These are phyloP conservation scores for Stictonetta naevosa DNA, from an alignment of 2,113 vertebrate genomes.

Conservation along the genomic window DNA sequence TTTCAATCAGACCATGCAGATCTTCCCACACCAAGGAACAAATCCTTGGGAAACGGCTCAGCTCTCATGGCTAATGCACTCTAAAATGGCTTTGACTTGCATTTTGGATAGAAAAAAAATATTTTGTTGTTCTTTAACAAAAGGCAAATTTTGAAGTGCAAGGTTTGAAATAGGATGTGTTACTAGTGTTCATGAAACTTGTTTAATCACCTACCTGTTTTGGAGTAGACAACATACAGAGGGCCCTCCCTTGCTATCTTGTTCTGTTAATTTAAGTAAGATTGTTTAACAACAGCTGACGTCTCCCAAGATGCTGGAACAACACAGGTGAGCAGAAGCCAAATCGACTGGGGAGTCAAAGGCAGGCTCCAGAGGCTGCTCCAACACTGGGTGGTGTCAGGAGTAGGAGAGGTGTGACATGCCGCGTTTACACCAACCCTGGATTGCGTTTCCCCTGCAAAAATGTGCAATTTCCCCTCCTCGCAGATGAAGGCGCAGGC, in stretches of 20 bases:
- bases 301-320: neutral
- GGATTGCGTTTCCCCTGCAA: rapidly evolving
- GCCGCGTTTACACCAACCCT: neutral
- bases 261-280: neutral
- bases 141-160: rapidly evolving
- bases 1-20: neutral
- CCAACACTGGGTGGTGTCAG: neutral
- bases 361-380: rapidly evolving
- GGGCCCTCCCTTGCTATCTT: neutral
- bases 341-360: neutral
- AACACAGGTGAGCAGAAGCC: neutral
- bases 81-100: neutral
- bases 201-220: neutral
- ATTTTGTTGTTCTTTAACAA: neutral
- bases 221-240: neutral
- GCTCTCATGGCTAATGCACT: rapidly evolving
- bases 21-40: neutral
- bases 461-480: neutral
- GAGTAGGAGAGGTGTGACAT: neutral
- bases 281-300: neutral
- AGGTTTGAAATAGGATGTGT: neutral
- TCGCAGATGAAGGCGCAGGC: too few relatives aligned
- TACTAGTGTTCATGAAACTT: rapidly evolving
- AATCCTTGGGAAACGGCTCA: neutral
- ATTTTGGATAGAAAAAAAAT: rapidly evolving